Conservation (phyloP, 2,888 invertebrate genomes). For the Bhutanitis thaidina region DNA sequence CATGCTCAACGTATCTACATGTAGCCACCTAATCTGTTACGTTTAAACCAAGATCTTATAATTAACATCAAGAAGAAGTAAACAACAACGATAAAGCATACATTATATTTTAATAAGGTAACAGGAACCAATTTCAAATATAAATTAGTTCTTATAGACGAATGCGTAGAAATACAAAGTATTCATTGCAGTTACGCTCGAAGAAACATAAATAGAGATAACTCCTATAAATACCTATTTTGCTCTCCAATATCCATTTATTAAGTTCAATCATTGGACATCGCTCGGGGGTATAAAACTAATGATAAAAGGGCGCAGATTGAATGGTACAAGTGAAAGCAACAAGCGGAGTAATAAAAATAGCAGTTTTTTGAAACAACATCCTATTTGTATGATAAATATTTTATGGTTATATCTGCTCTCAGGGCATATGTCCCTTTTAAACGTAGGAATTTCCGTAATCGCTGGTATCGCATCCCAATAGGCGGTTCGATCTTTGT, state of each 20-base stretch:
- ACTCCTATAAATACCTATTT: conserved; percentile 40
- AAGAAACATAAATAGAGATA: conserved; percentile 20
- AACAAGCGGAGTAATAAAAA: conserved; percentile 21
- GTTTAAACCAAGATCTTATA: no score
- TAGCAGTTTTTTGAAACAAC: not conserved
- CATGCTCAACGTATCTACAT: no score
- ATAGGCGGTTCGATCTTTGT: no score
- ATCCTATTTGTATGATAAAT: no score
- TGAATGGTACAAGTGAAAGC: conserved; percentile 26
- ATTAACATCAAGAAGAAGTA: no score
- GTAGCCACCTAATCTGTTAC: no score
- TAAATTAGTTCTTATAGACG: conserved; percentile 11
- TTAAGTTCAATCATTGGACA: conserved; percentile 68
- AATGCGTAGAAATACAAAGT: conserved; percentile 4
- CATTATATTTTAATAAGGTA: not conserved
- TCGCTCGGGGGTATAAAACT: conserved; percentile 44
- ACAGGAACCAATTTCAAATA: conserved; percentile 8
- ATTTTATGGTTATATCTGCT: not conserved
- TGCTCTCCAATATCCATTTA: conserved; percentile 60
- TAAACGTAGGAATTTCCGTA: no score
- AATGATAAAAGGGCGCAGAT: conserved; percentile 21
- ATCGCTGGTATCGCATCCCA: no score
- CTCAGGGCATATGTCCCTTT: no score
- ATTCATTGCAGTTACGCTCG: conserved; percentile 11
- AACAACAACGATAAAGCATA: not conserved